Percentiles rank a stretch among this genome's conserved stretches.
These are phyloP conservation scores for Semnornis frantzii DNA, from an alignment of 2,113 vertebrate genomes.

Conservation along the genomic window DNA sequence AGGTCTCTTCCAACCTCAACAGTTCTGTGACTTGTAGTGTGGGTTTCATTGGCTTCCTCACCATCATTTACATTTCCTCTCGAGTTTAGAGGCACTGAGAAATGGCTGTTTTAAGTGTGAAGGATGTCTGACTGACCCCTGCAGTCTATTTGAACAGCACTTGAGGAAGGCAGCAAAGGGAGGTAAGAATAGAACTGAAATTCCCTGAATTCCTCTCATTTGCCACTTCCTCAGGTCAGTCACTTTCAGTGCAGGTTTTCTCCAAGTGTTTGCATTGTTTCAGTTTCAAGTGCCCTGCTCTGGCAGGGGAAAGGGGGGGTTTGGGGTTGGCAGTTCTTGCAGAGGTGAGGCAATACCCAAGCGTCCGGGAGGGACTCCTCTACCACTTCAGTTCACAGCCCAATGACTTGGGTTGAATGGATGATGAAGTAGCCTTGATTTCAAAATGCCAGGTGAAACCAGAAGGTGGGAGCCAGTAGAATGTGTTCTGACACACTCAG, in stretches of 20 bases:
- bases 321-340: background rate
- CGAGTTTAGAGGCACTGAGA: background rate
- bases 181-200: background rate
- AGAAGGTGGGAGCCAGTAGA: background rate
- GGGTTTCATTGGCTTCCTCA: background rate
- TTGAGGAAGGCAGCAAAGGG: background rate
- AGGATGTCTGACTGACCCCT: background rate
- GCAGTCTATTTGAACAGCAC: background rate
- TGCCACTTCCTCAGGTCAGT: background rate
- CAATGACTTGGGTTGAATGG: background rate
- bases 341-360: background rate
- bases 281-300: background rate
- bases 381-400: background rate
- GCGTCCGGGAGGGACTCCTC: background rate
- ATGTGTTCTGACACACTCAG: background rate
- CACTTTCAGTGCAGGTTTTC: background rate
- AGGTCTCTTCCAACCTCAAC: no score
- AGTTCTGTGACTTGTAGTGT: background rate
- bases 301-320: background rate
- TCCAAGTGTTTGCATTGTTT: background rate
- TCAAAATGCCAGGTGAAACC: background rate
- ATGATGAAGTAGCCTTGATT: background rate
- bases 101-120: background rate
- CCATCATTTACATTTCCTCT: background rate
- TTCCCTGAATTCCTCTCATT: constrained; percentile 2